Percentiles rank a stretch among this genome's conserved stretches.
These are phyloP conservation scores for Ceratina australensis DNA, from an alignment of 1,140 invertebrate genomes.

Conservation along the genomic window DNA sequence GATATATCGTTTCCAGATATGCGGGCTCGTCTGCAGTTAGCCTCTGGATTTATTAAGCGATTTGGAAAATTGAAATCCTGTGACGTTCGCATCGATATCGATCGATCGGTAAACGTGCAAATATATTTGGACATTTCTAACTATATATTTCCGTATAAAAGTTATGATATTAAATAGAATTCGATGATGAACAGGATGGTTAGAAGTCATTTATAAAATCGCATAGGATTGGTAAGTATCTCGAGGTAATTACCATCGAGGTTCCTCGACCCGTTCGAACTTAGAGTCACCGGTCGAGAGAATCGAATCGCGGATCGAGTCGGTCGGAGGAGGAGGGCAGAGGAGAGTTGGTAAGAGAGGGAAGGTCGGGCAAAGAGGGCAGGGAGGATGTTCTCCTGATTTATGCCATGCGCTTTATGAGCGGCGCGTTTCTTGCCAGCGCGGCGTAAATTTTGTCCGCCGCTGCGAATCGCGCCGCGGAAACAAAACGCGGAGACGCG, in stretches of 20 bases:
- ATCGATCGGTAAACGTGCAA: no score
- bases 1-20: background rate
- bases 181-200: no score
- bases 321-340: constrained; percentile 16
- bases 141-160: no score
- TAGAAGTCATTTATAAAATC: constrained; percentile 48
- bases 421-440: constrained; percentile 60
- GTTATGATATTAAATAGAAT: no score
- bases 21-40: background rate
- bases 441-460: constrained; percentile 67
- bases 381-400: constrained; percentile 66
- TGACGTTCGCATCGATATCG: no score
- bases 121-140: no score
- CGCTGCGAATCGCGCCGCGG: constrained; percentile 54
- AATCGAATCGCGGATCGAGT: constrained; percentile 55
- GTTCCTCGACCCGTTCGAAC: constrained; percentile 64
- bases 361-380: constrained; percentile 39
- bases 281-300: constrained; percentile 63
- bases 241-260: constrained; percentile 72
- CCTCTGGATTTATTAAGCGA: background rate
- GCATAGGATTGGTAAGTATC: constrained; percentile 34
- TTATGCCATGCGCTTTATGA: constrained; percentile 73
- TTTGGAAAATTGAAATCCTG: no score
- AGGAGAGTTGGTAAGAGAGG: constrained; percentile 32
- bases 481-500: constrained; percentile 29